Evolutionary conservation across 2,113 vertebrate genomes (phyloP).

Genomic region (Pogonocichla stellata): DNA sequence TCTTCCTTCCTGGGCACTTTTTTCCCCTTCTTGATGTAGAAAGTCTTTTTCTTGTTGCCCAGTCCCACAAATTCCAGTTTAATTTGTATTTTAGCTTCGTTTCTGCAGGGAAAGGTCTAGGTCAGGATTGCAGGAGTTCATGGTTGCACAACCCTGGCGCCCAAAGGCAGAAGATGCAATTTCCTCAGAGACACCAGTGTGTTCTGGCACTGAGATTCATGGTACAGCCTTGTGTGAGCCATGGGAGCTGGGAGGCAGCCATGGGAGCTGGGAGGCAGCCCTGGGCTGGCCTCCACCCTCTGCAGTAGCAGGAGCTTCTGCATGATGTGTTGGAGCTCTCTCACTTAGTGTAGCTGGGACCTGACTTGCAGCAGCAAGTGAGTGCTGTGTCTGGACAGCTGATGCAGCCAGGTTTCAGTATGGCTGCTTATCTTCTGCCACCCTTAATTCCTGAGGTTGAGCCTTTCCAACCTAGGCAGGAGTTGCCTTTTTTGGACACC

Average conservation of each 20-base stretch:
- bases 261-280: neutral
- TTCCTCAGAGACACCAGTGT: neutral
- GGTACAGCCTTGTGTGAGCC: accelerated
- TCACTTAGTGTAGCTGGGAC: neutral
- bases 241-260: neutral
- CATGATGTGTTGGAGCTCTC: accelerated
- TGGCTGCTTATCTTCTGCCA: neutral
- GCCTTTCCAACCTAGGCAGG: neutral
- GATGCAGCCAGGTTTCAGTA: neutral
- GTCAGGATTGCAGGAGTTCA: neutral
- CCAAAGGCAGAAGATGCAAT: neutral
- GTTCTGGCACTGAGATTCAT: accelerated
- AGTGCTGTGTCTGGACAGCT: neutral
- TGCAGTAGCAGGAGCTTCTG: neutral
- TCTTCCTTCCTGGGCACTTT: neutral
- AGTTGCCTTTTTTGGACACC: neutral
- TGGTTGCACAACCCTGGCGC: neutral
- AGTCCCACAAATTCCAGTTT: neutral
- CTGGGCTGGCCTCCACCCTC: neutral
- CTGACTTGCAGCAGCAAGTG: neutral
- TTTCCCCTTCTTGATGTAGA: neutral
- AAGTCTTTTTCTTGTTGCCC: neutral
- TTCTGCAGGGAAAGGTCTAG: neutral
- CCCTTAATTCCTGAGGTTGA: neutral
- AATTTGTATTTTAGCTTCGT: neutral